Percentiles rank a stretch among this genome's conserved stretches.
Conservation (phyloP, 2,797 vertebrate species). For the Tadarida brasiliensis region DNA sequence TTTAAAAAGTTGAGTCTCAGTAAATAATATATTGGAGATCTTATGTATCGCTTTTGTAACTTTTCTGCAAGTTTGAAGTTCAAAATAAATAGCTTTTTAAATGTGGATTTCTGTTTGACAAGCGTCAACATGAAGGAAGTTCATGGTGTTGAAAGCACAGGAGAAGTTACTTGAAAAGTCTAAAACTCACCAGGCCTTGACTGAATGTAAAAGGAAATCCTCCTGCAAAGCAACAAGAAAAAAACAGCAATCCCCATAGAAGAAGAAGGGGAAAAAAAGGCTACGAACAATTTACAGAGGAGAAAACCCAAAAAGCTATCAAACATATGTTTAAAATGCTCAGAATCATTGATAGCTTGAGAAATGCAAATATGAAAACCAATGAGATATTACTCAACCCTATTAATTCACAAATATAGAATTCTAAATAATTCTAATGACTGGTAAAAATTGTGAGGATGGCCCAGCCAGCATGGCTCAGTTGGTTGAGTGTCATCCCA, state of each 20-base stretch:
- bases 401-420: not conserved
- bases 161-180: constrained; percentile 2
- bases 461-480: no score
- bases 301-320: not conserved
- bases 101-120: not conserved
- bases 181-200: not conserved
- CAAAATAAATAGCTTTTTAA: not conserved
- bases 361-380: not conserved
- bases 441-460: not conserved
- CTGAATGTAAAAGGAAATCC: not conserved
- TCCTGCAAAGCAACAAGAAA: constrained; percentile 20
- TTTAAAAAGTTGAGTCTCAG: no score
- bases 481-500: no score
- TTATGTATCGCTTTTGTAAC: not conserved
- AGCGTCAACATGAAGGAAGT: not conserved
- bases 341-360: constrained; percentile 23
- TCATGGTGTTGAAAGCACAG: not conserved
- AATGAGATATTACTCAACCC: not conserved
- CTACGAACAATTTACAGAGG: not conserved
- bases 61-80: not conserved
- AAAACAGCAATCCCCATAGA: not conserved
- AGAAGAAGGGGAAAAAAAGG: not conserved
- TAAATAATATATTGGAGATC: not conserved
- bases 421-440: not conserved
- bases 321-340: not conserved